Conservation (phyloP, 2,888 invertebrate genomes). For the Plutella xylostella region DNA sequence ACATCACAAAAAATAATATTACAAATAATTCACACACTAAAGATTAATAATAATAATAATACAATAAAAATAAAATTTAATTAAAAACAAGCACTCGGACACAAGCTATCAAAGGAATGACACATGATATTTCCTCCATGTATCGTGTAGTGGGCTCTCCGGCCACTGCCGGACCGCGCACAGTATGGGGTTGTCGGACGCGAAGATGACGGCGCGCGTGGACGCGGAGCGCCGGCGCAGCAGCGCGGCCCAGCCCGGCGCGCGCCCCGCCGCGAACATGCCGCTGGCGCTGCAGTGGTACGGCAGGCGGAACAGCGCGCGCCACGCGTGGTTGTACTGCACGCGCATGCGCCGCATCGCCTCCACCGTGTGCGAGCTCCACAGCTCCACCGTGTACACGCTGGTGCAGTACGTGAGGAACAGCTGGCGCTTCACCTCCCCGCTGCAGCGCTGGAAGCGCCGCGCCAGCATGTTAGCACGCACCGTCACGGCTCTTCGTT, state of each 20-base stretch:
- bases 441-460: not conserved
- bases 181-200: too few relatives aligned
- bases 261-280: not conserved
- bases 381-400: not conserved
- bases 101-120: too few relatives aligned
- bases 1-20: too few relatives aligned
- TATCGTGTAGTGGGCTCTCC: too few relatives aligned
- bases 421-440: not conserved
- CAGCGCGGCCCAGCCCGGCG: not conserved
- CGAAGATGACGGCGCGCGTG: too few relatives aligned
- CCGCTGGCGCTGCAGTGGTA: not conserved
- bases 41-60: too few relatives aligned
- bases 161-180: too few relatives aligned
- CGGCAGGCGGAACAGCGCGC: not conserved
- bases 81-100: too few relatives aligned
- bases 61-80: too few relatives aligned
- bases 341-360: not conserved
- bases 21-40: too few relatives aligned
- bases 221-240: not conserved
- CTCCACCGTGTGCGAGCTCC: not conserved
- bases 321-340: not conserved
- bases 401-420: not conserved
- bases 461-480: not conserved
- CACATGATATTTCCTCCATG: too few relatives aligned
- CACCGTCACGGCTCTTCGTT: not conserved